Evolutionary conservation across 2,113 vertebrate species (phyloP).

Genomic region (Odocoileus hemionus): DNA sequence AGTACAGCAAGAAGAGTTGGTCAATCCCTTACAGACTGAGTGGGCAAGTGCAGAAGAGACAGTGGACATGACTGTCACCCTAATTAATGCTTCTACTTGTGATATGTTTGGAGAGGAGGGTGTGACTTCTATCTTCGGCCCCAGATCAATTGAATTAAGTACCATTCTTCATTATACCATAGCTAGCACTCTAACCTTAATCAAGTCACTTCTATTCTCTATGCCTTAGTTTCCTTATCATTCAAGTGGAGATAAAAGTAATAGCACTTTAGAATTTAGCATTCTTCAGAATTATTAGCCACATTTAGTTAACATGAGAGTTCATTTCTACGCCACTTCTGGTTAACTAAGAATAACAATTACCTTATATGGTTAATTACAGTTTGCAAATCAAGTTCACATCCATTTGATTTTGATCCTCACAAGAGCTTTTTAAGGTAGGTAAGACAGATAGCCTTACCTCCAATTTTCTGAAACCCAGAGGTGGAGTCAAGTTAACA

Average conservation of each 20-base stretch:
- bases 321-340: neutral
- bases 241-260: slow-evolving; percentile 17
- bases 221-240: neutral
- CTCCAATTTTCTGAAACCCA: neutral
- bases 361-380: neutral
- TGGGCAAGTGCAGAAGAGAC: neutral
- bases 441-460: neutral
- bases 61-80: neutral
- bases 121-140: neutral
- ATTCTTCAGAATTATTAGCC: neutral
- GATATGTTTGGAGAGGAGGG: neutral
- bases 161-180: neutral
- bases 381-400: neutral
- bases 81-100: neutral
- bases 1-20: neutral
- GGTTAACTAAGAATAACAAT: neutral
- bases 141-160: neutral
- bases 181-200: neutral
- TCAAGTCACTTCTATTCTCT: neutral
- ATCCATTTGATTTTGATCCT: neutral
- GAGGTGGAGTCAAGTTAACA: neutral
- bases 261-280: neutral
- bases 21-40: neutral
- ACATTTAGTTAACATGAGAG: neutral
- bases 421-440: neutral